Conservation (phyloP, 2,888 invertebrate genomes). For the Entomobrya multifasciata region DNA sequence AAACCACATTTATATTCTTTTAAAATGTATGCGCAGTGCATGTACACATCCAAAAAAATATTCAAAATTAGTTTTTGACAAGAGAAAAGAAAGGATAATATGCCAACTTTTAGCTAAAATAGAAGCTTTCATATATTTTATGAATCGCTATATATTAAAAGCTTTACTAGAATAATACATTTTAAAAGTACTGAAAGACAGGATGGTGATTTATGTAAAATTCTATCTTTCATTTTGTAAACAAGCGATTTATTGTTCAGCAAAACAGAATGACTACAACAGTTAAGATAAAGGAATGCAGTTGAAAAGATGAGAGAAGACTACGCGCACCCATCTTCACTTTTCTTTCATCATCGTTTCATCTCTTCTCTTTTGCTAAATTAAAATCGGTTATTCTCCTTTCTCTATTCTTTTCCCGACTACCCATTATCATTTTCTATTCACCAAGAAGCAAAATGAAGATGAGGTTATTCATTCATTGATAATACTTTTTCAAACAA, state of each 20-base stretch:
- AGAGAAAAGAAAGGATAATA: too few species aligned
- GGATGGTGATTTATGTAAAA: slow-evolving; percentile 60
- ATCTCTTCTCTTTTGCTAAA: slow-evolving; percentile 44
- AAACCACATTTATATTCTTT: too few species aligned
- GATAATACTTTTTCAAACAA: not conserved
- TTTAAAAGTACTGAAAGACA: slow-evolving; percentile 48
- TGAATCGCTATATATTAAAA: too few species aligned
- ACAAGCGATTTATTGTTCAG: slow-evolving; percentile 63
- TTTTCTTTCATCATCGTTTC: slow-evolving; percentile 23
- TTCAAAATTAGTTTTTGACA: too few species aligned
- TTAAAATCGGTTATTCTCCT: slow-evolving; percentile 45
- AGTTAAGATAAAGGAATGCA: slow-evolving; percentile 1
- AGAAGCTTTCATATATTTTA: too few species aligned
- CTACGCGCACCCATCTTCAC: not conserved
- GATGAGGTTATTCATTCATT: slow-evolving; percentile 3
- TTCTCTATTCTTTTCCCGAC: not conserved
- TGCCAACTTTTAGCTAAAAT: too few species aligned
- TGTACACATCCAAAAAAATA: too few species aligned
- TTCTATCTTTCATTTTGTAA: slow-evolving; percentile 52
- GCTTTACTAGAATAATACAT: too few species aligned
- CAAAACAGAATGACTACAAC: not conserved
- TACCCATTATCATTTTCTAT: slow-evolving; percentile 43
- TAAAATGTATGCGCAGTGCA: too few species aligned
- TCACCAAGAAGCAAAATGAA: slow-evolving; percentile 24
- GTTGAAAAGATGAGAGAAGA: not conserved